Percentiles rank a stretch among this genome's conserved stretches.
Evolutionary conservation across 2,888 invertebrate genomes (phyloP).

Genomic region (Macropis europaea): DNA sequence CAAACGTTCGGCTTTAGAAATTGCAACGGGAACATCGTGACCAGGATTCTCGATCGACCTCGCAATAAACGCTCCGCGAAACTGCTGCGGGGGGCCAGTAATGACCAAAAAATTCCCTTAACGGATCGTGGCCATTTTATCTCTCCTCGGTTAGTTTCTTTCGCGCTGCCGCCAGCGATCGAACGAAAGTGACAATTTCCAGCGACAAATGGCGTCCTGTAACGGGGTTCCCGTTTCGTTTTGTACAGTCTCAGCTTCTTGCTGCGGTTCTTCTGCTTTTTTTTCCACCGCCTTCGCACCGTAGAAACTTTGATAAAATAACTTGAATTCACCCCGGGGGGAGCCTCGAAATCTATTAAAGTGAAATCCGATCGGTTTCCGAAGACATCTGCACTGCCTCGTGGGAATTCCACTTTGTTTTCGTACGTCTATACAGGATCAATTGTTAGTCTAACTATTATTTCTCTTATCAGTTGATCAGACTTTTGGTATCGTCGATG

Average conservation of each 20-base stretch:
- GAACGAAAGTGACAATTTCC: slow-evolving; percentile 26
- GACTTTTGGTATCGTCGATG: no score
- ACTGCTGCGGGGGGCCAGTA: not conserved
- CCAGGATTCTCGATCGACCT: slow-evolving; percentile 1
- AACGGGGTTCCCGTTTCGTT: slow-evolving; percentile 33
- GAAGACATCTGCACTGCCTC: slow-evolving; percentile 19
- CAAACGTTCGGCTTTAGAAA: not conserved
- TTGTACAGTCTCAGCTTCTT: slow-evolving; percentile 17
- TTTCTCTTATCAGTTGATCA: no score
- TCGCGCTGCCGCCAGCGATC: not conserved
- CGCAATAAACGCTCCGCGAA: not conserved
- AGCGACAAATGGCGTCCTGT: slow-evolving; percentile 48
- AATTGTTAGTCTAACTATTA: no score
- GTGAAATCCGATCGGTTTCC: slow-evolving; percentile 32
- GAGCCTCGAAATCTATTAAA: slow-evolving; percentile 38
- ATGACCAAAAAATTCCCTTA: not conserved
- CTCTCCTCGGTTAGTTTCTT: not conserved
- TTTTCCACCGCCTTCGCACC: not conserved
- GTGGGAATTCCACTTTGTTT: not conserved
- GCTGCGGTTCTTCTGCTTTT: not conserved
- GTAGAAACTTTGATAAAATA: slow-evolving; percentile 23
- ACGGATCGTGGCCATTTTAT: slow-evolving; percentile 10
- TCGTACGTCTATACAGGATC: no score
- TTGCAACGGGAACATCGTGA: slow-evolving; percentile 14
- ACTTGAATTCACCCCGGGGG: slow-evolving; percentile 29